Evolutionary conservation across 2,888 invertebrate species (phyloP).

Genomic region (Drosophila glabriapex): DNA sequence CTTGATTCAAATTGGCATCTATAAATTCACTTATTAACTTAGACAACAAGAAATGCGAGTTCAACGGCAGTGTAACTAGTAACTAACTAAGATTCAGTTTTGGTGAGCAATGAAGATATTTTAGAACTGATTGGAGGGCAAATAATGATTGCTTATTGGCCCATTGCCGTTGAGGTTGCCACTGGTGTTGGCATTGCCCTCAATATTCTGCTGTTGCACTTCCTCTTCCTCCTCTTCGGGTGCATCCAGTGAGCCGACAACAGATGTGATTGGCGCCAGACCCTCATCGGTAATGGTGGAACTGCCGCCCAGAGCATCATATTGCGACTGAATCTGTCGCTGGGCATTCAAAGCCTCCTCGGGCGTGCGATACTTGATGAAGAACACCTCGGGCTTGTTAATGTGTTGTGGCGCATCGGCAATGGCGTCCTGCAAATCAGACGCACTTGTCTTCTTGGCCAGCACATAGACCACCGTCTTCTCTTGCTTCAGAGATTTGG

Average conservation of each 20-base stretch:
- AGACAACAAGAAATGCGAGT: slow-evolving; percentile 42
- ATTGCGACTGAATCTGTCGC: slow-evolving; percentile 84
- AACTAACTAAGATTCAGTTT: slow-evolving; percentile 80
- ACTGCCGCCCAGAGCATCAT: slow-evolving; percentile 83
- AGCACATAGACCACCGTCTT: slow-evolving; percentile 85
- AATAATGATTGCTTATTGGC: slow-evolving; percentile 61
- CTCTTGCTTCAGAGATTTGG: slow-evolving; percentile 83
- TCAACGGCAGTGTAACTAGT: slow-evolving; percentile 31
- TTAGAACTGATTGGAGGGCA: slow-evolving; percentile 77
- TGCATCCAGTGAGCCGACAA: slow-evolving; percentile 82
- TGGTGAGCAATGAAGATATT: slow-evolving; percentile 76
- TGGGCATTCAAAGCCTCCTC: slow-evolving; percentile 85
- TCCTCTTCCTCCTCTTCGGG: slow-evolving; percentile 77
- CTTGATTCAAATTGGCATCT: slow-evolving; percentile 37
- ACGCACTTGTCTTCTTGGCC: slow-evolving; percentile 83
- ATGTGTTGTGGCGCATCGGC: slow-evolving; percentile 81
- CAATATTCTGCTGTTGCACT: slow-evolving; percentile 50
- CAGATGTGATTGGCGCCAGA: slow-evolving; percentile 83
- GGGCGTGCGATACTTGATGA: slow-evolving; percentile 85
- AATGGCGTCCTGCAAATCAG: slow-evolving; percentile 83
- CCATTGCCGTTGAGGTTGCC: slow-evolving; percentile 31
- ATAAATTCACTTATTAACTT: slow-evolving; percentile 57
- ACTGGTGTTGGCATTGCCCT: slow-evolving; percentile 23
- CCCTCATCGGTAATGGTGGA: slow-evolving; percentile 84
- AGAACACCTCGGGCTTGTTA: slow-evolving; percentile 85